A percentile compares a stretch with the other conserved stretches of the same genome.
These are phyloP conservation scores for Macrosiphum euphorbiae DNA, from an alignment of 2,888 invertebrate genomes.

Conservation along the genomic window DNA sequence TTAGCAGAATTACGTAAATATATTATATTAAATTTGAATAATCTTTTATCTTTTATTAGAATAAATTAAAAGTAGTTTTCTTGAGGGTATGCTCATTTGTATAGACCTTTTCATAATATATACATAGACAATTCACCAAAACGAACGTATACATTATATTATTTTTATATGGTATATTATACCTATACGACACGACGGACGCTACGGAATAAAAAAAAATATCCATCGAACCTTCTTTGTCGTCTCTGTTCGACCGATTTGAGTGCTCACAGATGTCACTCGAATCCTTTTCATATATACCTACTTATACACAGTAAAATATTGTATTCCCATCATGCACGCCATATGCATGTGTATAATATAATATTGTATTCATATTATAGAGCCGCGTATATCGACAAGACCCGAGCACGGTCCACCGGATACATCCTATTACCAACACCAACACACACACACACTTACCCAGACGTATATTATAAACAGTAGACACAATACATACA, in stretches of 20 bases:
- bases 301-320: neutral
- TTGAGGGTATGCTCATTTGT: neutral
- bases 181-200: neutral
- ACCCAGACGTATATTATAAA: neutral
- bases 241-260: slow-evolving; percentile 22
- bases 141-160: too few relatives aligned
- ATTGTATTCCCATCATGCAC: neutral
- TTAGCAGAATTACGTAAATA: neutral
- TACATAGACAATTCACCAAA: neutral
- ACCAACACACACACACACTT: neutral
- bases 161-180: neutral
- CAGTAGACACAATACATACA: neutral
- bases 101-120: neutral
- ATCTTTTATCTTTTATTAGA: neutral
- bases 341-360: neutral
- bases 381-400: neutral
- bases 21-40: neutral
- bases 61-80: neutral
- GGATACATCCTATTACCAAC: slow-evolving; percentile 16
- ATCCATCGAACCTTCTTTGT: neutral
- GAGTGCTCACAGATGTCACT: slow-evolving; percentile 45
- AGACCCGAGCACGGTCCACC: neutral
- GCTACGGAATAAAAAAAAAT: neutral
- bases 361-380: neutral
- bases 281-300: slow-evolving; percentile 20